Evolutionary conservation across 2,113 vertebrate genomes (phyloP).

Genomic region (Cololabis saira): DNA sequence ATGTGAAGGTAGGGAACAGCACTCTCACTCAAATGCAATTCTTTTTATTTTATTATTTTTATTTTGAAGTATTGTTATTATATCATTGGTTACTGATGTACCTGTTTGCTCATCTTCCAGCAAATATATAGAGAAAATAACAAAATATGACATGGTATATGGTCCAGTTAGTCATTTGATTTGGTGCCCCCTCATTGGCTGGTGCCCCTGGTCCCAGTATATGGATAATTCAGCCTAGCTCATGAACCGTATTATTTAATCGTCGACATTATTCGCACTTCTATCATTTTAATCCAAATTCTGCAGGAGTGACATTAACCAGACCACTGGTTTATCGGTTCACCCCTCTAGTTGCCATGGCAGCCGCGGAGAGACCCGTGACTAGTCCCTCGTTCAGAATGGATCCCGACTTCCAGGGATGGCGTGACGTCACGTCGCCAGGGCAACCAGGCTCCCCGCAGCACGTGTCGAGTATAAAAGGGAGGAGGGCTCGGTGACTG

Average conservation of each 20-base stretch:
- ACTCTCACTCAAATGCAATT: no score
- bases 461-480: slow-evolving; percentile 78
- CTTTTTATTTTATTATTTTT: no score
- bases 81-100: no score
- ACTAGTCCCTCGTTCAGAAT: slow-evolving; percentile 60
- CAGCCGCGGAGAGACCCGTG: slow-evolving; percentile 54
- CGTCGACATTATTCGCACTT: not conserved
- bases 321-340: not conserved
- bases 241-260: not conserved
- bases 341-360: slow-evolving; percentile 36
- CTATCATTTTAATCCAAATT: not conserved
- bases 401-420: slow-evolving; percentile 48
- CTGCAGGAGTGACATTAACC: not conserved
- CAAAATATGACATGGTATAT: no score
- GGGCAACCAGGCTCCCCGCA: slow-evolving; percentile 63
- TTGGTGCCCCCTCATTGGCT: no score
- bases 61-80: no score
- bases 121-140: no score
- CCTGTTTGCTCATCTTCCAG: no score
- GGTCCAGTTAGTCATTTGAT: no score
- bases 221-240: no score
- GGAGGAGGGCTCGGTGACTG: slow-evolving; percentile 7
- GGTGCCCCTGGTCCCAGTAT: no score
- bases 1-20: no score
- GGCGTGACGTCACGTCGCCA: slow-evolving; percentile 77